phyloP scores from a whole-genome alignment of 2,888 invertebrate genomes.

The Chrysolina oricalcia region DNA sequence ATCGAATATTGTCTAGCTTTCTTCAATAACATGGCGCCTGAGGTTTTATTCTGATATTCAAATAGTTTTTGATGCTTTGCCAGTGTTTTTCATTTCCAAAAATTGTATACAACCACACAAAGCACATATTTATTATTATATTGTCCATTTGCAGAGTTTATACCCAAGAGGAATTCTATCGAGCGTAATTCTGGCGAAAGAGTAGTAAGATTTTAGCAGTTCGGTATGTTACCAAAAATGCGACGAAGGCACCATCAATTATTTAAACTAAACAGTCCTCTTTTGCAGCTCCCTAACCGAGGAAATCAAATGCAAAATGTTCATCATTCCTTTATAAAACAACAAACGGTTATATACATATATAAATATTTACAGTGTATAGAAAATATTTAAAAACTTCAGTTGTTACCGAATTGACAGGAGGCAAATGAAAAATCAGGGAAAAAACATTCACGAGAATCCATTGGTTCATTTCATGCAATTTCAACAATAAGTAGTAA shows the following conservation, averaged over 20 bases:
- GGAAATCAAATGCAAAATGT: constrained; percentile 12
- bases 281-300: constrained; percentile 5
- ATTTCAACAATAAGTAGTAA: neutral
- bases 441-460: neutral
- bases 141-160: too few relatives aligned
- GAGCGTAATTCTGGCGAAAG: too few relatives aligned
- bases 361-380: constrained; percentile 17
- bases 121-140: too few relatives aligned
- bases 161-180: too few relatives aligned
- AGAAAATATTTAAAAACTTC: neutral
- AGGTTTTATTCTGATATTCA: too few relatives aligned
- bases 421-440: neutral
- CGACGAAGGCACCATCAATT: constrained; percentile 9
- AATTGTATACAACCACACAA: too few relatives aligned
- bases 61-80: too few relatives aligned
- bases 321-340: constrained; percentile 15
- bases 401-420: neutral
- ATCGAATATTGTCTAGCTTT: too few relatives aligned
- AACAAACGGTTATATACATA: constrained; percentile 22
- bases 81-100: too few relatives aligned
- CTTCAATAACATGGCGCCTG: too few relatives aligned
- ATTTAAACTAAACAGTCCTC: neutral
- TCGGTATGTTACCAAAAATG: neutral
- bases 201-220: neutral
- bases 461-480: neutral